A percentile compares a stretch with the other conserved stretches of the same genome.
These are phyloP conservation scores for Priocnemis perturbator DNA, from an alignment of 2,888 invertebrate species.

Conservation along the genomic window DNA sequence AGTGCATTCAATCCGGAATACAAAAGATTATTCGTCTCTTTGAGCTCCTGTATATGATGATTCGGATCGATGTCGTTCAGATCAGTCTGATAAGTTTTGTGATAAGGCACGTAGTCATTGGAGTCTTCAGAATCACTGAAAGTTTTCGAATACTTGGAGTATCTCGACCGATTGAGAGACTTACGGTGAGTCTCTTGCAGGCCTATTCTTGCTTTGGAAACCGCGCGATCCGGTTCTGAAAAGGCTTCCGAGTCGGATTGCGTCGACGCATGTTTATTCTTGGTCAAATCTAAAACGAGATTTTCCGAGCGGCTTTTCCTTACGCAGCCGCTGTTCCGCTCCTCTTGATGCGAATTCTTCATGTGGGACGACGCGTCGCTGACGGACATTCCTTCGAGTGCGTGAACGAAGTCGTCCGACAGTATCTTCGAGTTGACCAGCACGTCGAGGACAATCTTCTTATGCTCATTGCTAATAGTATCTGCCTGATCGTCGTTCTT, in stretches of 20 bases:
- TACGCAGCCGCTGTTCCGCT: slow-evolving; percentile 31
- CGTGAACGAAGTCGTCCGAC: slow-evolving; percentile 67
- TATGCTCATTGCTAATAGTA: slow-evolving; percentile 56
- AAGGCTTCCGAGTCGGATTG: slow-evolving; percentile 88
- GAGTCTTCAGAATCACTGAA: slow-evolving; percentile 73
- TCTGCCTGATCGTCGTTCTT: slow-evolving; percentile 55
- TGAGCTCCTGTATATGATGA: slow-evolving; percentile 63
- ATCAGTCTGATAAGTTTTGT: slow-evolving; percentile 63
- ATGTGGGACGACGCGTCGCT: slow-evolving; percentile 34
- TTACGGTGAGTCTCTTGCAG: slow-evolving; percentile 75
- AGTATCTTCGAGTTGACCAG: slow-evolving; percentile 67
- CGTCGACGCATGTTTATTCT: slow-evolving; percentile 53
- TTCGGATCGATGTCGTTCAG: slow-evolving; percentile 59
- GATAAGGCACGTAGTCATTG: slow-evolving; percentile 63
- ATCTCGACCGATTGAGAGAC: slow-evolving; percentile 52
- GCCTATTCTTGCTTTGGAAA: slow-evolving; percentile 88
- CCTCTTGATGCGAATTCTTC: slow-evolving; percentile 5
- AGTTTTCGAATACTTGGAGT: slow-evolving; percentile 62
- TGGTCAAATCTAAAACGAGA: slow-evolving; percentile 41
- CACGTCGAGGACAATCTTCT: slow-evolving; percentile 64
- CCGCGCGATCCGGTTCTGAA: slow-evolving; percentile 90
- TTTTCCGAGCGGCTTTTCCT: slow-evolving; percentile 62
- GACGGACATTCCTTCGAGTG: slow-evolving; percentile 55
- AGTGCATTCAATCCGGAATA: slow-evolving; percentile 62
- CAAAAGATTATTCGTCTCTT: slow-evolving; percentile 64